Evolutionary conservation across 2,888 invertebrate species (phyloP), one percentile per base, ranked within the genome.

Genomic region (Coelinius sp.): DNA sequence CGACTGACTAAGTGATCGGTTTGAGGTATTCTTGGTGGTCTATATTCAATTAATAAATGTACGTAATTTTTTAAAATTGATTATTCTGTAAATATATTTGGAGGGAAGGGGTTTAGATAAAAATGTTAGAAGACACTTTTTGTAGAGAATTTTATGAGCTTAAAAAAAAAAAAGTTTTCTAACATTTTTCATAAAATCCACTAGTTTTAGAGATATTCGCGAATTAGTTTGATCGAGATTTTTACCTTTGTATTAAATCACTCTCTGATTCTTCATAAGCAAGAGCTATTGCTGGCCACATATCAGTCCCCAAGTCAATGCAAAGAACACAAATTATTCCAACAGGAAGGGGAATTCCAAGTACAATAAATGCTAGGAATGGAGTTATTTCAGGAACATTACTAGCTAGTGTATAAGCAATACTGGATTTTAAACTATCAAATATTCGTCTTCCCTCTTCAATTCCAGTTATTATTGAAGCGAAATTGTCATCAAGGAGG

Each of bases 241-340:
- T 41, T 44, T 44, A 81, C 85, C 82, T 80, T 38, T 75, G 90
- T 94, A 95, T 94, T 74, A 94, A 94, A 82, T 94, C 94, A 63
- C 91, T 90, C 84, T 94, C 94, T 0, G 94, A 91, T 73, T 91
- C 90, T 86, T 95, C 94, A 81, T 95, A 94, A 2, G 94, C 94
- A 73, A 94, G 89, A 76, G 94, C 94, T 88, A 95, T 94, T 38
- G 94, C 94, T 0, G 94, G 94, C 84, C 91, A 91, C 87, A 94
- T 90, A 87, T 95, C 95, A 6, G 95, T 95, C 56, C 94, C 94
- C 72, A 95, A 90, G 86, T 95, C 95, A 78, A 95, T 92, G 80
- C 94, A 92, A 71, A 93, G 87, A 76, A 93, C 92, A 72, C 90
- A 90, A 76, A 91, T 90, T 65, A 91, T 90, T 64, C 91, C 90